phyloP scores from a whole-genome alignment of 2,797 vertebrate species.

The Sternarchorhynchus goeldii region DNA sequence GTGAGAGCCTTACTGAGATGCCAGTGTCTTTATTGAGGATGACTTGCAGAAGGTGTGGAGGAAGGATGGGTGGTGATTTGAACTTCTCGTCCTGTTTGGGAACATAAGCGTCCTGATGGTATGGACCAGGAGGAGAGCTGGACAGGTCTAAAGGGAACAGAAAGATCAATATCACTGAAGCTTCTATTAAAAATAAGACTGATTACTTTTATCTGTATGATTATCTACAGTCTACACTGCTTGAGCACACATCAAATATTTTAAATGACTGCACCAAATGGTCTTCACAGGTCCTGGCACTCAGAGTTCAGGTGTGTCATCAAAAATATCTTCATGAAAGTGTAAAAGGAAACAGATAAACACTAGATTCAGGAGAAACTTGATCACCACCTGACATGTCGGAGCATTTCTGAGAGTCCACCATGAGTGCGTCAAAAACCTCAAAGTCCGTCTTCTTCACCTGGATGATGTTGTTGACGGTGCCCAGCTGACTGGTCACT shows the following conservation, averaged over 20 bases:
- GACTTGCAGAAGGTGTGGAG: slow-evolving; percentile 95
- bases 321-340: no score
- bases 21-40: slow-evolving; percentile 99
- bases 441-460: slow-evolving; percentile 99
- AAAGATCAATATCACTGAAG: no score
- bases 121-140: slow-evolving; percentile 94
- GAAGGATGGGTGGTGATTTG: slow-evolving; percentile 94
- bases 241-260: neutral
- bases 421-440: slow-evolving; percentile 98
- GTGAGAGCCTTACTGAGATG: slow-evolving; percentile 85
- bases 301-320: no score
- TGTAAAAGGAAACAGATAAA: no score
- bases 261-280: no score
- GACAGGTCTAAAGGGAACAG: slow-evolving; percentile 82
- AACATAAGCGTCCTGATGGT: slow-evolving; percentile 92
- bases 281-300: no score
- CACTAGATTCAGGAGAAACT: no score
- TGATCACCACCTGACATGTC: slow-evolving; percentile 87
- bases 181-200: no score
- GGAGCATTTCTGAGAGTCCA: slow-evolving; percentile 96
- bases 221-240: neutral
- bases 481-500: slow-evolving; percentile 92
- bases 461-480: slow-evolving; percentile 95
- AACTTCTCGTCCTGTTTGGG: slow-evolving; percentile 92
- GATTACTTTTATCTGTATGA: no score